Conservation (phyloP, 2,888 invertebrate species). For the Acleris laterana region DNA sequence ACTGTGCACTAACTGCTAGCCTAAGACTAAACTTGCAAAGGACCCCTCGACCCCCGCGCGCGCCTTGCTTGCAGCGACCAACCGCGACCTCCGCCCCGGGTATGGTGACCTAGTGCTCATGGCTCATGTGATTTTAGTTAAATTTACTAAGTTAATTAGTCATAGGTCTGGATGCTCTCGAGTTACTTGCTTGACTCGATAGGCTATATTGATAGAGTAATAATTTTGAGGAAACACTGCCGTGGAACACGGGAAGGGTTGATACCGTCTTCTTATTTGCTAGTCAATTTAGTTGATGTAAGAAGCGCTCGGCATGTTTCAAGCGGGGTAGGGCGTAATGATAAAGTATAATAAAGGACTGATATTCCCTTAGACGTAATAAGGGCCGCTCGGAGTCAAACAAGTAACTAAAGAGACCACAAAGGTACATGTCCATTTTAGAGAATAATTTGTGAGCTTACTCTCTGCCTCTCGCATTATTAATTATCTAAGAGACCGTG, state of each 20-base stretch:
- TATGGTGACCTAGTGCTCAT: slow-evolving; percentile 52
- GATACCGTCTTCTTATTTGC: slow-evolving; percentile 14
- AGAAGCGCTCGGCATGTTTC: background rate
- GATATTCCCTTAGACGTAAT: slow-evolving; percentile 26
- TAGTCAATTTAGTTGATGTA: slow-evolving; percentile 25
- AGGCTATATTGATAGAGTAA: background rate
- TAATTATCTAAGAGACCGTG: slow-evolving; percentile 1
- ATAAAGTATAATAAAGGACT: slow-evolving; percentile 25
- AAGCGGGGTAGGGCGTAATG: slow-evolving; percentile 7
- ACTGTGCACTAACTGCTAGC: slow-evolving; percentile 77
- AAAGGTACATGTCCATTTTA: slow-evolving; percentile 29
- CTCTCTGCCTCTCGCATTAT: background rate
- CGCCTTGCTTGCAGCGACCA: slow-evolving; percentile 61
- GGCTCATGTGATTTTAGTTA: slow-evolving; percentile 78
- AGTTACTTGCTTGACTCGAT: slow-evolving; percentile 30
- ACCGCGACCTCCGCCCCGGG: slow-evolving; percentile 40
- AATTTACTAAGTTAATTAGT: slow-evolving; percentile 60
- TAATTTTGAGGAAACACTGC: slow-evolving; percentile 24
- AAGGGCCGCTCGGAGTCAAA: background rate
- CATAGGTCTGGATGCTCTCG: slow-evolving; percentile 26
- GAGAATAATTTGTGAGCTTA: slow-evolving; percentile 21
- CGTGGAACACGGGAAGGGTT: slow-evolving; percentile 9
- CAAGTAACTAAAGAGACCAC: slow-evolving; percentile 18
- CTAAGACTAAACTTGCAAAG: slow-evolving; percentile 53
- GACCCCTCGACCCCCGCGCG: slow-evolving; percentile 60